Evolutionary conservation across 2,888 invertebrate genomes (phyloP), one percentile per base, ranked within the genome.

Genomic region (Chrysolina oricalcia): DNA sequence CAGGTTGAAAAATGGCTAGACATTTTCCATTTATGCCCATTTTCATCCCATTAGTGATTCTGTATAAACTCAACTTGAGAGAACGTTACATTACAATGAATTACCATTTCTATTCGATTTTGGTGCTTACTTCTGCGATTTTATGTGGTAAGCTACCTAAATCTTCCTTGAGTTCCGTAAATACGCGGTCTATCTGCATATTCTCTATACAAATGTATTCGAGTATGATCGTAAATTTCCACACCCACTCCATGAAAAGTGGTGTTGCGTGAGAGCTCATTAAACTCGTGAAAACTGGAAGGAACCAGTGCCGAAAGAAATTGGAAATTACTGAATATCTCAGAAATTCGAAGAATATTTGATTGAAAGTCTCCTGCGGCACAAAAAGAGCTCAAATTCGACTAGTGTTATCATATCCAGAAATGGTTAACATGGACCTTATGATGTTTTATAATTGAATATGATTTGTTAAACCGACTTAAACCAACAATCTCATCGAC

Each of bases 141-240:
- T 48, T 17, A 48, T 48, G 10, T 48, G 3, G 48, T 48, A 0
- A 48, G 17, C 48, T 48, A 48, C 48, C 48, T 48, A 48, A 48
- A 48, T 48, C 17, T 48, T 48, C 9, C 48, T 53, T 53, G 53
- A 21, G 53, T 53, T 53, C 21, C 4, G 53, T 53, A 21, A 23
- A 53, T 21, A 53, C 21, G 19, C 8, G 53, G 11, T 11, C 53
- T 21, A 53, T 53, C 53, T 53, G 53, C 53, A 53, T 53, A 53
- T 53, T 53, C 21, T 21, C 53, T 53, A 53, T 53, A 53, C 53
- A 53, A 53, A 53, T 15, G 19, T 53, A 19, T 11, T 53, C 23
- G 53, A 19, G 13, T 53, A 13, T 53, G 53, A 13, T 53, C 53
- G 13, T 53, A 53, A 53, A 53, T 53, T 53, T 53, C 53, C 53